phyloP scores from a whole-genome alignment of 2,113 vertebrate genomes.

The Todiramphus saurophagus region DNA sequence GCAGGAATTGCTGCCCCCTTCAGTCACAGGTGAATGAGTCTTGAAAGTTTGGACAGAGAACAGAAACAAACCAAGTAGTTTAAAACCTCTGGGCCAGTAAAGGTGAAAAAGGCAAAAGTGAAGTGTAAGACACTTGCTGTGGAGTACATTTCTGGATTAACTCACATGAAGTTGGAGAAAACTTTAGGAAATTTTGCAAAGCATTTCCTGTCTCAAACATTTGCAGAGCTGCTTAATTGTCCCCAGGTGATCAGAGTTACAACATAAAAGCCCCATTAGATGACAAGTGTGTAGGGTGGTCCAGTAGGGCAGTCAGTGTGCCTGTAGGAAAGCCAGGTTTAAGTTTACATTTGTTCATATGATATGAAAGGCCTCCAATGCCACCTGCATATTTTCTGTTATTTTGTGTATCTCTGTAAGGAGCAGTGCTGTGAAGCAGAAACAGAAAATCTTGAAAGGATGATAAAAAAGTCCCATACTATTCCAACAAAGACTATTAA shows the following conservation, averaged over 20 bases:
- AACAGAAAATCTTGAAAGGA: neutral
- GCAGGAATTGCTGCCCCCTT: neutral
- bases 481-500: neutral
- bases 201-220: neutral
- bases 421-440: neutral
- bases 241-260: neutral
- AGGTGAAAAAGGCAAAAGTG: neutral
- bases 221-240: neutral
- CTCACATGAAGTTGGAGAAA: neutral
- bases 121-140: neutral
- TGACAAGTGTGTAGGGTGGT: too few relatives aligned
- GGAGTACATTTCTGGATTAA: neutral
- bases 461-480: neutral
- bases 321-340: neutral
- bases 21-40: neutral
- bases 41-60: neutral
- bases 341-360: neutral
- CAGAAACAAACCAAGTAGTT: neutral
- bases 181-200: neutral
- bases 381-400: neutral
- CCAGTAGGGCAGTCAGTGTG: accelerated
- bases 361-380: neutral
- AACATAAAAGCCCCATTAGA: neutral
- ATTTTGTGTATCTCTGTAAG: neutral
- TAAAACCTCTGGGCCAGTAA: neutral